A percentile compares a stretch with the other conserved stretches of the same genome.
These are phyloP conservation scores for Spheniscus humboldti DNA, from an alignment of 2,797 vertebrate genomes.

Conservation along the genomic window DNA sequence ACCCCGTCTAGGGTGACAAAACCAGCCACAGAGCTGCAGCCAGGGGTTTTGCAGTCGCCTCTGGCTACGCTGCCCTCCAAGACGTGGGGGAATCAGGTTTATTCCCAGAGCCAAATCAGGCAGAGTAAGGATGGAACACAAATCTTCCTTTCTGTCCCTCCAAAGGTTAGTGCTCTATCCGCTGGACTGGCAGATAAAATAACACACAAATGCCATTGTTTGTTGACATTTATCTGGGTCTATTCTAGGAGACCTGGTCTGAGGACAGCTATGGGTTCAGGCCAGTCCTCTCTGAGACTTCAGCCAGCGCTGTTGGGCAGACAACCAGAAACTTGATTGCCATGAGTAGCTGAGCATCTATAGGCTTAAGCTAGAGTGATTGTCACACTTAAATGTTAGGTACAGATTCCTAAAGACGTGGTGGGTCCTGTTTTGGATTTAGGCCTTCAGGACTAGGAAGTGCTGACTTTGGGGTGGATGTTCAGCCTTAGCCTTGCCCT, in stretches of 20 bases:
- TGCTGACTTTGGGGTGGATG: background rate
- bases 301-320: background rate
- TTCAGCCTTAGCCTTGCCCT: background rate
- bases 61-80: background rate
- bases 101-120: background rate
- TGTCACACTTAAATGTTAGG: background rate
- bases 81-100: background rate
- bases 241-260: background rate
- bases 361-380: background rate
- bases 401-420: background rate
- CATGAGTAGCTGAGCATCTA: background rate
- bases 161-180: background rate
- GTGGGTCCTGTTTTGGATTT: background rate
- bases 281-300: background rate
- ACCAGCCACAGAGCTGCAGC: background rate
- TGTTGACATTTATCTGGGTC: background rate
- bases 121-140: background rate
- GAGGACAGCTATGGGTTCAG: background rate
- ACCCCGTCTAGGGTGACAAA: background rate
- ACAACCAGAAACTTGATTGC: background rate
- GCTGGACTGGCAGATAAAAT: background rate
- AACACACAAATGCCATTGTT: background rate
- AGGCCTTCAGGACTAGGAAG: background rate
- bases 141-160: background rate
- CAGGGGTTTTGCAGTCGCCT: background rate